These are phyloP conservation scores for Nysson spinosus DNA, from an alignment of 2,888 invertebrate species.

Conservation along the genomic window DNA sequence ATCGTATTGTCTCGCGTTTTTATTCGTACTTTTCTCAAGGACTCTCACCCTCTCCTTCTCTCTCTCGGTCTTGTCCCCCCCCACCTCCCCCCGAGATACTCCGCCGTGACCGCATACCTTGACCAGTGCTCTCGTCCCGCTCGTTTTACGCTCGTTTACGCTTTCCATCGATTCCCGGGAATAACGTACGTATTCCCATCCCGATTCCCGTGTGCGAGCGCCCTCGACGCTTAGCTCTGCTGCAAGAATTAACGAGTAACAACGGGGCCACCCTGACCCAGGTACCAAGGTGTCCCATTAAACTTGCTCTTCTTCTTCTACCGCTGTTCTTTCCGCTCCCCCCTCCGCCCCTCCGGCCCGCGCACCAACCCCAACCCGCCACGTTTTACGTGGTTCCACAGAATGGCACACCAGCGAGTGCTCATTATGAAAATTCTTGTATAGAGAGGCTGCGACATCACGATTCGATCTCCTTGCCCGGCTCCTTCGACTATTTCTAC, in stretches of 20 bases:
- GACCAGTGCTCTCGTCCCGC: too few species aligned
- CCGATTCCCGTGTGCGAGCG: conserved; percentile 24
- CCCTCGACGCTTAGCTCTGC: conserved; percentile 31
- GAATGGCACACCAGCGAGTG: conserved; percentile 1
- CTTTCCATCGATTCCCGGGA: conserved; percentile 43
- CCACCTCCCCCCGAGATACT: conserved; percentile 14
- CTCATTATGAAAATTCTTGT: conserved; percentile 48
- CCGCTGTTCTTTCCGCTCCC: not conserved
- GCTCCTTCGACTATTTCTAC: too few species aligned
- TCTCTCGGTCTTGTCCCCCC: too few species aligned
- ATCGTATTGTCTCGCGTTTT: conserved; percentile 76
- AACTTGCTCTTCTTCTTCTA: conserved; percentile 40
- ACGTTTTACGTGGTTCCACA: not conserved
- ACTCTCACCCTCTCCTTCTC: conserved; percentile 22
- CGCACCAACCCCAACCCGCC: not conserved
- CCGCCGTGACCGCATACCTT: conserved; percentile 31
- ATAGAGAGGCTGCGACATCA: too few species aligned
- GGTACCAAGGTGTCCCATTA: conserved; percentile 69
- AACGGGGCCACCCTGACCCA: conserved; percentile 60
- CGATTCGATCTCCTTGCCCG: too few species aligned
- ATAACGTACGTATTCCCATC: conserved; percentile 8
- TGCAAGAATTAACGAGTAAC: conserved; percentile 64
- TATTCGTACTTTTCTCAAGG: conserved; percentile 59
- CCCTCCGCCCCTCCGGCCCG: not conserved
- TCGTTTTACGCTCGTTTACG: conserved; percentile 47